Evolutionary conservation across 2,888 invertebrate genomes (phyloP), one percentile per base, ranked within the genome.

Genomic region (Oligia strigilis): DNA sequence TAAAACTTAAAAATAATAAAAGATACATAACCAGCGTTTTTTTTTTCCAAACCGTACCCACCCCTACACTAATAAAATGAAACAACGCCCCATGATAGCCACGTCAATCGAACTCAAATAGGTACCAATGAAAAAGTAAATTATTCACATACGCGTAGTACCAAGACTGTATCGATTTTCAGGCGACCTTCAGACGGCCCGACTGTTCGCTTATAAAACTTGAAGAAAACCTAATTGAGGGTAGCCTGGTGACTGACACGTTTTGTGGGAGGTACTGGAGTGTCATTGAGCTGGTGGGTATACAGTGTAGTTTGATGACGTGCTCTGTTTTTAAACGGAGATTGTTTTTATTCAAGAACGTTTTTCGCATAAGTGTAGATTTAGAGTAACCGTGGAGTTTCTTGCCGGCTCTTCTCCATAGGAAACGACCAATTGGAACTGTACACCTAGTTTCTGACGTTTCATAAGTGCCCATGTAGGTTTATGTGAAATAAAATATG

Each of bases 101-200:
- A 78, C 17, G 75, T 83, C 66, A 78, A 83, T 84, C 19, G 69
- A 86, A 75, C 36, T 75, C 23, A 55, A 76, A 83, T 65, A 58
- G 23, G n/a, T 4, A 73, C 70, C 72, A 58, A 52, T 73, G 75
- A 77, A 78, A 70, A 23, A 72, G 65, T 84, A 77, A 75, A 67
- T 77, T 71, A 81, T 85, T 81, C 85, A 81, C 84, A 84, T 71
- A 85, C 74, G 36, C 75, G 62, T 64, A 2, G 49, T 49, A 78
- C 72, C 43, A 77, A 80, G 77, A 75, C 76, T 49, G 81, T 90
- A 92, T 92, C 84, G 92, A 92, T 92, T 91, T 88, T 84, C 78
- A 79, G 55, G 0, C 89, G 92, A 91, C 92, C 92, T 92, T 92
- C 90, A 91, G 91, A 90, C 91, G 73, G 49, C 29, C 77, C 49